Evolutionary conservation across 2,113 vertebrate species (phyloP).

Genomic region (Percopsis transmontana): DNA sequence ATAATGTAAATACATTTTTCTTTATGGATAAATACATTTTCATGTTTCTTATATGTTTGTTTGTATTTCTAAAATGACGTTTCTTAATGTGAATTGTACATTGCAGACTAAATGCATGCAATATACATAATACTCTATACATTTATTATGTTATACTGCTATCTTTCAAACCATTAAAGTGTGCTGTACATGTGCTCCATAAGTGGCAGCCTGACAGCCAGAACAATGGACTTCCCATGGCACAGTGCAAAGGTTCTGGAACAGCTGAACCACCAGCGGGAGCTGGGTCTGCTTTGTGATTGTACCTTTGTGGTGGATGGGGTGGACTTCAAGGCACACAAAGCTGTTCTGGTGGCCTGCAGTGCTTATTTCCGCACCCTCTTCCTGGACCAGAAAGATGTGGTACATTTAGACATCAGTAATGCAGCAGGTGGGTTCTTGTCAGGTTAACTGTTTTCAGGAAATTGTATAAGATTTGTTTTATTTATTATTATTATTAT

Average conservation of each 20-base stretch:
- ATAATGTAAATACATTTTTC: neutral
- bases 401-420: slow-evolving; percentile 97
- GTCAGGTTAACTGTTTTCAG: neutral
- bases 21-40: neutral
- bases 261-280: slow-evolving; percentile 92
- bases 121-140: too few species aligned
- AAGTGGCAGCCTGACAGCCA: neutral
- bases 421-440: slow-evolving; percentile 87
- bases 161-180: neutral
- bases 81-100: neutral
- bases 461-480: too few species aligned
- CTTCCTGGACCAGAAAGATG: slow-evolving; percentile 95
- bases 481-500: too few species aligned
- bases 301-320: slow-evolving; percentile 98
- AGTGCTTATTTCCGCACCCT: slow-evolving; percentile 95
- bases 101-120: too few species aligned
- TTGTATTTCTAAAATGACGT: neutral
- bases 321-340: slow-evolving; percentile 96
- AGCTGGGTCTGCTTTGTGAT: slow-evolving; percentile 92
- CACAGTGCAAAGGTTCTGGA: slow-evolving; percentile 93
- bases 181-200: neutral
- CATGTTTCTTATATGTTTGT: neutral
- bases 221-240: slow-evolving; percentile 96
- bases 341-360: slow-evolving; percentile 93
- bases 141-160: neutral